phyloP scores from a whole-genome alignment of 2,113 vertebrate genomes.

The Caranx melampygus region DNA sequence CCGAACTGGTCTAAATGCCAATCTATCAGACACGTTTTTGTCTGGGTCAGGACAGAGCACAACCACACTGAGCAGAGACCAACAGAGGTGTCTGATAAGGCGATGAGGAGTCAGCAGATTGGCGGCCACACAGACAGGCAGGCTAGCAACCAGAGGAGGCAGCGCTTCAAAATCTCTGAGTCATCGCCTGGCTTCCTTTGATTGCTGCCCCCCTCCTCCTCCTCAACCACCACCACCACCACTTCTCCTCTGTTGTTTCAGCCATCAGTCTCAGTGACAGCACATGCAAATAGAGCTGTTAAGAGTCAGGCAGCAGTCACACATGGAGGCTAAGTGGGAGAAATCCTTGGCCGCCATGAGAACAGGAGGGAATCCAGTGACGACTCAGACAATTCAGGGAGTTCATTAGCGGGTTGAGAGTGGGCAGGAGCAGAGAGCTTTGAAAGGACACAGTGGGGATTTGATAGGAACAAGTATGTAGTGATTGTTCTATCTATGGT shows the following conservation, averaged over 20 bases:
- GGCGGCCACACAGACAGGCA: conserved; percentile 55
- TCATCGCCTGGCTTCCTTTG: conserved; percentile 62
- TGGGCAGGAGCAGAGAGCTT: background rate
- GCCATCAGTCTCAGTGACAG: conserved; percentile 45
- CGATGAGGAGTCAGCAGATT: conserved; percentile 63
- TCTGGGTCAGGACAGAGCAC: conserved; percentile 23
- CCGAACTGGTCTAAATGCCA: background rate
- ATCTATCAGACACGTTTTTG: background rate
- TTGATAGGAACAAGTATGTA: background rate
- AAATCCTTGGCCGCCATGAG: background rate
- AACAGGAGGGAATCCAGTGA: background rate
- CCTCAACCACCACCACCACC: background rate
- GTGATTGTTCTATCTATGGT: background rate
- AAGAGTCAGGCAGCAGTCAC: conserved; percentile 26
- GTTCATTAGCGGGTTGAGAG: conserved; percentile 25
- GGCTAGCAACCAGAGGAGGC: conserved; percentile 59
- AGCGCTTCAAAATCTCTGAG: conserved; percentile 66
- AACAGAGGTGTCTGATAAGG: conserved; percentile 44
- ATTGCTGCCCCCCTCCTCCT: conserved; percentile 7
- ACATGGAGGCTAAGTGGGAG: conserved; percentile 25
- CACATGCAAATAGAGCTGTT: conserved; percentile 47
- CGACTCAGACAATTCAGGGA: conserved; percentile 1
- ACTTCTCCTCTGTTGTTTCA: conserved; percentile 39
- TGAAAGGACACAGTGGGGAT: conserved; percentile 12
- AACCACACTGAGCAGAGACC: conserved; percentile 43